Conservation (phyloP, 2,888 invertebrate genomes). For the Agonopterix heracliana region DNA sequence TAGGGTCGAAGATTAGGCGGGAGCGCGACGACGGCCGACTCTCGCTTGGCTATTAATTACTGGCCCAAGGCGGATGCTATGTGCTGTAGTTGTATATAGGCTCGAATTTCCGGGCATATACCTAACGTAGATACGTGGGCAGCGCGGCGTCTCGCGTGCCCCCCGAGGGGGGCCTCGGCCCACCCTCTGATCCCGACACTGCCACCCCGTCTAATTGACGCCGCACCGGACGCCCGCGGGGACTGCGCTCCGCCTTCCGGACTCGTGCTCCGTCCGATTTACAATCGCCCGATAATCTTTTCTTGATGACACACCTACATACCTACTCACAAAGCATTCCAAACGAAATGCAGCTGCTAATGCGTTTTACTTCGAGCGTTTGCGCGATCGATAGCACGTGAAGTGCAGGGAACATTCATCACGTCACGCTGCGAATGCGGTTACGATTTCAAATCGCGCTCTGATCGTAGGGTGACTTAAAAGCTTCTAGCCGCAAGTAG, state of each 20-base stretch:
- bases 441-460: too few relatives aligned
- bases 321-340: background rate
- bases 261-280: conserved; percentile 44
- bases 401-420: too few relatives aligned
- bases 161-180: conserved; percentile 20
- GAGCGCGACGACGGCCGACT: conserved; percentile 28
- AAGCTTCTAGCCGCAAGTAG: too few relatives aligned
- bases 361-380: too few relatives aligned
- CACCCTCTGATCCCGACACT: conserved; percentile 17
- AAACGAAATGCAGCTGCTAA: too few relatives aligned
- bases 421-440: too few relatives aligned
- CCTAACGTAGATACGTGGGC: conserved; percentile 45
- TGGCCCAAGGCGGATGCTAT: conserved; percentile 39
- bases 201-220: conserved; percentile 68
- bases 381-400: too few relatives aligned
- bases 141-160: conserved; percentile 37
- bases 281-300: conserved; percentile 70
- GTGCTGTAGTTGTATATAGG: conserved; percentile 40
- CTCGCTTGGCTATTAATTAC: conserved; percentile 55
- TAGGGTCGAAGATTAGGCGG: conserved; percentile 20
- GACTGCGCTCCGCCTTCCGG: conserved; percentile 3
- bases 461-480: too few relatives aligned
- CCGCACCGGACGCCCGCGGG: conserved; percentile 60
- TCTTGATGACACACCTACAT: conserved; percentile 50
- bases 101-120: conserved; percentile 64